These are phyloP conservation scores for Dendrolimus pini DNA, from an alignment of 2,888 invertebrate species.

Conservation along the genomic window DNA sequence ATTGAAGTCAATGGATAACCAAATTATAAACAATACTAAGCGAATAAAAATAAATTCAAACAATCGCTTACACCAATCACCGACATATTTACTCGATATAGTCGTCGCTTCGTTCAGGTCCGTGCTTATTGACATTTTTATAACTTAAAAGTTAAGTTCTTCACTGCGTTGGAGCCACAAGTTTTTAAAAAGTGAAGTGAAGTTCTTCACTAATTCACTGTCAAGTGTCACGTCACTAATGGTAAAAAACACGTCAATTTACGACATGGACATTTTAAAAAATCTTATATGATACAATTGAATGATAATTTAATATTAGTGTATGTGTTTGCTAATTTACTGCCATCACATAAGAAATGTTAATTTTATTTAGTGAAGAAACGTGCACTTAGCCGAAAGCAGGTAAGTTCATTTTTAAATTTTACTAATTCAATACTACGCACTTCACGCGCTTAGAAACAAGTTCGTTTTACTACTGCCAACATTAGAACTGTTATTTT, in stretches of 20 bases:
- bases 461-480: slow-evolving; percentile 22
- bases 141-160: too few relatives aligned
- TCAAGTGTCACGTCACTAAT: neutral
- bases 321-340: neutral
- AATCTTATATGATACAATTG: too few relatives aligned
- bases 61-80: slow-evolving; percentile 5
- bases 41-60: neutral
- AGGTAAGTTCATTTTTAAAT: slow-evolving; percentile 28
- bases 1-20: too few relatives aligned
- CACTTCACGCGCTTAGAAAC: neutral
- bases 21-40: too few relatives aligned
- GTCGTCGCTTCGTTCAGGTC: slow-evolving; percentile 1
- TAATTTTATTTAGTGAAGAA: neutral
- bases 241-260: too few relatives aligned
- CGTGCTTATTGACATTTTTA: neutral
- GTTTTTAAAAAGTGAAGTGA: too few relatives aligned
- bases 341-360: neutral
- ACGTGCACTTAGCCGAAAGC: slow-evolving; percentile 3
- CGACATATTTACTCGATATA: neutral
- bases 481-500: slow-evolving; percentile 13
- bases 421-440: neutral
- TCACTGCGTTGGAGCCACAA: too few relatives aligned
- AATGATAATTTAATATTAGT: neutral
- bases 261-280: too few relatives aligned
- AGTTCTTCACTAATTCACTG: too few relatives aligned